Conservation (phyloP, 2,113 vertebrate genomes). For the Piaya cayana region DNA sequence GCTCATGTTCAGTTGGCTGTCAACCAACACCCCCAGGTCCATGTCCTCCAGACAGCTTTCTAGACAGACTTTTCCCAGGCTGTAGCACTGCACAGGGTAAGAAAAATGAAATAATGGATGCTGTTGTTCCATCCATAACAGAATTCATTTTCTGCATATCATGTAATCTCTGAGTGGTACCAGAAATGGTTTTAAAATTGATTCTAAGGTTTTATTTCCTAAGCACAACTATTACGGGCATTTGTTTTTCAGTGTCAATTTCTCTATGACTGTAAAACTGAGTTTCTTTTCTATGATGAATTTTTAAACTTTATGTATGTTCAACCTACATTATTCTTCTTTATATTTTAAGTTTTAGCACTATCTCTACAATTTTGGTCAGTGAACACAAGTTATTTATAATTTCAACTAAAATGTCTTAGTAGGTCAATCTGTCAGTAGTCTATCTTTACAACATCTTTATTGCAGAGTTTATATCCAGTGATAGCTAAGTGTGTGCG, state of each 20-base stretch:
- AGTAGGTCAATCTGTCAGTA: constrained; percentile 10
- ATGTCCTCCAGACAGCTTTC: too few relatives aligned
- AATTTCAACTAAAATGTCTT: constrained; percentile 1
- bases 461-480: background rate
- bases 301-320: constrained; percentile 20
- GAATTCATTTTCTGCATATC: background rate
- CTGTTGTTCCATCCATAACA: background rate
- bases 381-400: constrained; percentile 32
- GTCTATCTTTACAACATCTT: background rate
- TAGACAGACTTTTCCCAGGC: too few relatives aligned
- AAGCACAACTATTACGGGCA: background rate
- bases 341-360: background rate
- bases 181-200: background rate
- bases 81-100: too few relatives aligned
- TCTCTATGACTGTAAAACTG: background rate
- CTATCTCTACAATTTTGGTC: constrained; percentile 3
- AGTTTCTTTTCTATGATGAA: background rate
- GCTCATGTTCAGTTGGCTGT: too few relatives aligned
- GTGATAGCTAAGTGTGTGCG: background rate
- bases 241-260: constrained; percentile 5
- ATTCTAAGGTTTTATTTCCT: background rate
- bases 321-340: background rate
- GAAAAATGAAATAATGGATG: background rate
- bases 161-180: background rate
- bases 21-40: too few relatives aligned